Evolutionary conservation across 2,888 invertebrate species (phyloP).

Genomic region (Falcaria lacertinaria): DNA sequence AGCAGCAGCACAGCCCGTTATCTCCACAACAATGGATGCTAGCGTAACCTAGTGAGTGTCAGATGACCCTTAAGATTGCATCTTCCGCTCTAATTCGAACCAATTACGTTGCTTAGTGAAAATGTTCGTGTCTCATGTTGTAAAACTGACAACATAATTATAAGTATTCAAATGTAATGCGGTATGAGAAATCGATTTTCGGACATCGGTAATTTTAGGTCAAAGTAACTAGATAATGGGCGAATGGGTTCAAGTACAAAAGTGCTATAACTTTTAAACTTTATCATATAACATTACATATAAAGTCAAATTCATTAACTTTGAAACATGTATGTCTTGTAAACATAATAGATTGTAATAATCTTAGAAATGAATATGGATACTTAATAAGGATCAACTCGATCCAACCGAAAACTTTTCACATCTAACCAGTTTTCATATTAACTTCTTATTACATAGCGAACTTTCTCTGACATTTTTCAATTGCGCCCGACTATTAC

Average conservation of each 20-base stretch:
- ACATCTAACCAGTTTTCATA: conserved; percentile 27
- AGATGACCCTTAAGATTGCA: conserved; percentile 47
- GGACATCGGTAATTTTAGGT: background rate
- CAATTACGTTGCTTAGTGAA: conserved; percentile 8
- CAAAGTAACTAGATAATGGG: background rate
- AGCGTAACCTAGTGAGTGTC: conserved; percentile 38
- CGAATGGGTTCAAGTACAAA: background rate
- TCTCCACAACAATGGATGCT: conserved; percentile 32
- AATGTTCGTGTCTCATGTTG: conserved; percentile 1
- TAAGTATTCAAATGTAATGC: background rate
- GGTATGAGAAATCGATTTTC: background rate
- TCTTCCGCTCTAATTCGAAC: conserved; percentile 39
- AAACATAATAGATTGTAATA: too few relatives aligned
- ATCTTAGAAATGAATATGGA: too few relatives aligned
- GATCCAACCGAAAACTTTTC: conserved; percentile 6
- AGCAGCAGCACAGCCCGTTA: conserved; percentile 1
- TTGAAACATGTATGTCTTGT: too few relatives aligned
- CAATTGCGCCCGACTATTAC: conserved; percentile 38
- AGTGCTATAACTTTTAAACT: background rate
- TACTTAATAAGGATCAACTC: background rate
- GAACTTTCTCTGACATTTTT: conserved; percentile 30
- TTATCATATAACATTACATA: too few relatives aligned
- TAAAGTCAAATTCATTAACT: too few relatives aligned
- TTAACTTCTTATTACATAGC: conserved; percentile 23
- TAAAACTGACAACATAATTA: conserved; percentile 2